These are phyloP conservation scores for Turritopsis rubra DNA, from an alignment of 30 jellyfish, hydroid and myxozoan genomes.

Conservation along the genomic window DNA sequence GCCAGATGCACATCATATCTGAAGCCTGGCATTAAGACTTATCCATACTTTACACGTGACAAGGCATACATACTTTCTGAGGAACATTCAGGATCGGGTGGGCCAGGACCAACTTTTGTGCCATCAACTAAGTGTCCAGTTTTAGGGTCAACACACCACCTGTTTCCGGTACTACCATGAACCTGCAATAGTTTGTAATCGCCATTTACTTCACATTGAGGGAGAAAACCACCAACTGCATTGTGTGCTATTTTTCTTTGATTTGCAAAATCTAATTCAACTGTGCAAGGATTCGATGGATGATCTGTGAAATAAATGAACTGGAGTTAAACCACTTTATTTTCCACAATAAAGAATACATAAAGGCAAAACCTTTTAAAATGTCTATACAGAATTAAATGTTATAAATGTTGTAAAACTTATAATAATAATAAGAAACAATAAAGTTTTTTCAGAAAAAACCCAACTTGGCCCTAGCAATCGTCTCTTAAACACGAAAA, in stretches of 20 bases:
- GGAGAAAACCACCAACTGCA: slow-evolving; percentile 8
- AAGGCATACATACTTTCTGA: not conserved
- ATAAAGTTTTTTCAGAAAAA: too few species aligned
- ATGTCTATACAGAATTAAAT: too few species aligned
- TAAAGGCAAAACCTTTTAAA: too few species aligned
- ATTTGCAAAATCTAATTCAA: slow-evolving; percentile 28
- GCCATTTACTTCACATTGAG: slow-evolving; percentile 25
- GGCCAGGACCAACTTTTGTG: slow-evolving; percentile 23
- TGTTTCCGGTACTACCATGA: slow-evolving; percentile 18
- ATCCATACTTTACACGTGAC: too few species aligned
- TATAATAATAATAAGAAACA: too few species aligned
- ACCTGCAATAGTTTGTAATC: slow-evolving; percentile 24
- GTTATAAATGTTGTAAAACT: too few species aligned
- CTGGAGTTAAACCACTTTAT: not conserved
- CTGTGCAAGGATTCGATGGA: slow-evolving; percentile 28
- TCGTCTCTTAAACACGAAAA: too few species aligned
- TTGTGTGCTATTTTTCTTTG: slow-evolving; percentile 4
- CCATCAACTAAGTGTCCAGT: slow-evolving; percentile 27
- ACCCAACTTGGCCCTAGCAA: too few species aligned
- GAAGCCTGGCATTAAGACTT: too few species aligned
- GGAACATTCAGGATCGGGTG: slow-evolving; percentile 19
- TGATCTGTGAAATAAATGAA: not conserved
- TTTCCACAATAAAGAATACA: not conserved
- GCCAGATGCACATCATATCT: too few species aligned
- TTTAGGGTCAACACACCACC: slow-evolving; percentile 39